Evolutionary conservation across 2,797 vertebrate genomes (phyloP).

Genomic region (Sebastes trivittatus): DNA sequence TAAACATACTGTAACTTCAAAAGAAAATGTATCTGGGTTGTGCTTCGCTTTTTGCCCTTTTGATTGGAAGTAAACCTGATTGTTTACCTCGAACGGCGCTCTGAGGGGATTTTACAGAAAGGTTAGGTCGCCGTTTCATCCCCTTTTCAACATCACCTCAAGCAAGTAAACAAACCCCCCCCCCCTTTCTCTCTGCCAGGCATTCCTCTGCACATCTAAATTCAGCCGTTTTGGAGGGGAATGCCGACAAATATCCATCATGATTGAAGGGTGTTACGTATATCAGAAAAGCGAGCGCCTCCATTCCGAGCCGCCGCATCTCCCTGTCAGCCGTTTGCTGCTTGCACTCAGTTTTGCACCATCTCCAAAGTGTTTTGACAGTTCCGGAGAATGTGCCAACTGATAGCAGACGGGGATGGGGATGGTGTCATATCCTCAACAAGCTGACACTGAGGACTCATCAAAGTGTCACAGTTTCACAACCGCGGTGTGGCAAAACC

Average conservation of each 20-base stretch:
- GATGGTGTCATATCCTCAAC: constrained; percentile 56
- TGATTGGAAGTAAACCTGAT: constrained; percentile 13
- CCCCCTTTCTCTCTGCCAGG: background rate
- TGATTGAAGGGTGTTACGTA: constrained; percentile 36
- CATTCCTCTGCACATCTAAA: background rate
- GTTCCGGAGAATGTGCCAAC: constrained; percentile 45
- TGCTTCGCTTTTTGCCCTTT: background rate
- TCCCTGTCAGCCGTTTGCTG: constrained; percentile 24
- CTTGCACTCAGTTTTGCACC: constrained; percentile 39
- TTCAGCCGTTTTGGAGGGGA: constrained; percentile 13
- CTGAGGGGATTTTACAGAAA: constrained; percentile 7
- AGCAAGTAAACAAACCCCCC: constrained; percentile 28
- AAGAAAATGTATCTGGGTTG: background rate
- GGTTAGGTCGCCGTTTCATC: constrained; percentile 7
- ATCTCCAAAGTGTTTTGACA: constrained; percentile 65
- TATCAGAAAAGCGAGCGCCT: constrained; percentile 15
- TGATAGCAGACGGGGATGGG: constrained; percentile 40
- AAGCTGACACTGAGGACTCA: constrained; percentile 55
- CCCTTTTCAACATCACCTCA: constrained; percentile 18
- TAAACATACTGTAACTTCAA: background rate
- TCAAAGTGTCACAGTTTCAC: constrained; percentile 53
- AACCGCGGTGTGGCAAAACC: constrained; percentile 24
- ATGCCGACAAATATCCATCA: constrained; percentile 19
- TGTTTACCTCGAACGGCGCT: background rate
- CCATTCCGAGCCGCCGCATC: constrained; percentile 11